phyloP scores from a whole-genome alignment of 2,888 invertebrate species.

The Argyra leucocephala region DNA sequence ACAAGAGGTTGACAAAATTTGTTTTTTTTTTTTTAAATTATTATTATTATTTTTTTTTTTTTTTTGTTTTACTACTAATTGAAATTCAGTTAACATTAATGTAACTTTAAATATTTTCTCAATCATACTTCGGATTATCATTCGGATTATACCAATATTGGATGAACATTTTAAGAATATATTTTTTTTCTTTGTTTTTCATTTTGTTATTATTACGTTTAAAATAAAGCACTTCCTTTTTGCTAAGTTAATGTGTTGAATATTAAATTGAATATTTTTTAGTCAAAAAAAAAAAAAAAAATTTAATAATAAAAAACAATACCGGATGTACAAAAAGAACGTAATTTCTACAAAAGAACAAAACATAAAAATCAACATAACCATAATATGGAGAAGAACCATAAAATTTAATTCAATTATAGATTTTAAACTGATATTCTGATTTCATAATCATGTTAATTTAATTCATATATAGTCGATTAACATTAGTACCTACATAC shows the following conservation, averaged over 20 bases:
- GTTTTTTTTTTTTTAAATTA: too few species aligned
- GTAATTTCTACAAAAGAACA: background rate
- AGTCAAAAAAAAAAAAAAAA: background rate
- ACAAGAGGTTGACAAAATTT: too few species aligned
- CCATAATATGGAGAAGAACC: background rate
- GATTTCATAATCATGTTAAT: constrained; percentile 3
- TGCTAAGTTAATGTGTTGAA: background rate
- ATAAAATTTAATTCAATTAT: background rate
- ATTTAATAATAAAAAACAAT: background rate
- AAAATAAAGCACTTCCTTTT: constrained; percentile 6
- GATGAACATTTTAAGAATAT: background rate
- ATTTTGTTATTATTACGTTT: constrained; percentile 2
- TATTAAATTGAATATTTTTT: background rate
- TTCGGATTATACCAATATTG: too few species aligned
- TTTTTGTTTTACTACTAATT: background rate
- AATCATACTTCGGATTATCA: background rate
- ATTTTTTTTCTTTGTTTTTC: background rate
- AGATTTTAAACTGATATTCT: background rate
- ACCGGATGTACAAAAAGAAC: background rate
- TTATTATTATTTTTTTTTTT: too few species aligned
- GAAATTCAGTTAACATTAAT: background rate
- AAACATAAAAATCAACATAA: background rate
- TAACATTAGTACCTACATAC: background rate
- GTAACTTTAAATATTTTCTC: background rate
- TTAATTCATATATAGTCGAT: background rate